Evolutionary conservation across 2,888 invertebrate species (phyloP), one percentile per base, ranked within the genome.

Genomic region (Abrostola triplasia): DNA sequence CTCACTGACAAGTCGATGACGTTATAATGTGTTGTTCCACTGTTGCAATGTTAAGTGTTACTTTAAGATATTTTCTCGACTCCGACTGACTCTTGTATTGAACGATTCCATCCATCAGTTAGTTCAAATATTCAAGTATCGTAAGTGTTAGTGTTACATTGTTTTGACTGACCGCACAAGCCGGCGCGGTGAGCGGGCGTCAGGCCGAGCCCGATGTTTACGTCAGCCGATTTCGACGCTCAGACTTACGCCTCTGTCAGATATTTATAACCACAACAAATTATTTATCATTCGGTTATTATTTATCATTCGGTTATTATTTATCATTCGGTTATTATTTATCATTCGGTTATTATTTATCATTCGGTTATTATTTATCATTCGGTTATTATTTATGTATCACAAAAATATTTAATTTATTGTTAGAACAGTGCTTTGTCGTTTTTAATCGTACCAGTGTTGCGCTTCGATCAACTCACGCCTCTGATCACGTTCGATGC

Each of bases 301-400:
- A 87, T 89, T 85, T 91, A 88, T 89, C n/a, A n/a, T n/a, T n/a
- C 77, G 85, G 83, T 87, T 85, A 86, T 88, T 85, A 87, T 89
- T 85, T 91, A 88, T 89, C n/a, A n/a, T n/a, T n/a, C 77, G 85
- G 83, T 87, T 85, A 86, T 88, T 85, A 87, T 89, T 85, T 91
- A 88, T 89, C n/a, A n/a, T n/a, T n/a, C n/a, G n/a, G n/a, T n/a
- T n/a, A 82, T 81, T 81, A 82, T 84, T 82, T 87, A 88, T 88
- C 83, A 84, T 89, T 88, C n/a, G n/a, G n/a, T n/a, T n/a, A 82
- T 81, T 81, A 82, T 84, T 82, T 87, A 88, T 88, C 83, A 84
- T 89, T 88, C 77, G 85, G 83, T 87, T 85, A 86, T 88, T 85
- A 87, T 89, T 85, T 91, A 88, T 89, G 79, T 90, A 89, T 89